Base-by-base conservation (phyloP, 2,797 vertebrate species). In the Tokudaia muenninki region DNA sequence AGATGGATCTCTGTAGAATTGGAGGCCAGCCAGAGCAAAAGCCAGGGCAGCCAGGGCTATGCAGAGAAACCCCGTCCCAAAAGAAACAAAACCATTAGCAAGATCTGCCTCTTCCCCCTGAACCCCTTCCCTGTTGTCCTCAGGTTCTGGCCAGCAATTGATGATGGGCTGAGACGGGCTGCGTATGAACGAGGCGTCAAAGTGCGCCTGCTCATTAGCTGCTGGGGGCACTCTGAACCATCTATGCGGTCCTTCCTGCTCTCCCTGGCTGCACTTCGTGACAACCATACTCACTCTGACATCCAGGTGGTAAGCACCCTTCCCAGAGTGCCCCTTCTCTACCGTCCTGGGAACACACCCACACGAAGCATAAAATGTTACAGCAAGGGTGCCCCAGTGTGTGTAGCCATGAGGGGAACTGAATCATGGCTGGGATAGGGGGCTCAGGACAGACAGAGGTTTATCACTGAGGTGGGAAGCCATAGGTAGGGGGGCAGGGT, bases 71-170 rank as follows among this genome's bases (percentile, higher is more conserved):
- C 21, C 21, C 67, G 26, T 9, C 29, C 70, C 44, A 31, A 78
- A 31, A 16, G 12, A 52, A 70, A 86, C 67, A 47, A 55, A 80
- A 8, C 4, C 12, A 6, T 31, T 47, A n/a, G 21, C 50, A 70
- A 70, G 12, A 67, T 29, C 61, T 1, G 4, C 67, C 50, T 55
- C 34, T 50, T 67, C 26, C 0, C 34, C 79, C 77, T 72, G 9
- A 37, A 21, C 4, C 37, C 0, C 0, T 6, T 0, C 19, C 21
- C 50, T 26, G 8, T 47, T 1, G 7, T 1, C 57, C 92, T 6
- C 98, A 99, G 99, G 96, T 99, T 99, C 97, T 99, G 99, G 99
- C 98, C 99, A 0, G 98, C 98, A 11, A 99, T 99, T 0, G 99
- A 99, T 44, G 98, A 98, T 0, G 98, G 98, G 81, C 98, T 99